Conservation (phyloP, 92 coral and sea anemone species). For the Actinostola sp. region DNA sequence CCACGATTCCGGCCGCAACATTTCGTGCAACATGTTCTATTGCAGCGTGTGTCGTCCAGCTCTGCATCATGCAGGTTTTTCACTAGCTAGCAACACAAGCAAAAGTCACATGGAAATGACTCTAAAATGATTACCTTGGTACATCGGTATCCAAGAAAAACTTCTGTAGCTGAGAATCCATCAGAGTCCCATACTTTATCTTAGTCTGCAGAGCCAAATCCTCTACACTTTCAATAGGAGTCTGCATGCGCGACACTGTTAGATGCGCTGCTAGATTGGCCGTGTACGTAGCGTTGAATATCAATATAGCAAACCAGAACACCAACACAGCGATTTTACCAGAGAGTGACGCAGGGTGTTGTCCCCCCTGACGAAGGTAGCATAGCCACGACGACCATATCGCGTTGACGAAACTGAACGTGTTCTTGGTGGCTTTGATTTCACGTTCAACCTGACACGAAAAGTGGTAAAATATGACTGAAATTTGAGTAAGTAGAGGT, state of each 20-base stretch:
- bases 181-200: constrained; percentile 67
- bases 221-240: constrained; percentile 67
- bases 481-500: no score
- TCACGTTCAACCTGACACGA: constrained; percentile 41
- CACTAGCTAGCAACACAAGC: no score
- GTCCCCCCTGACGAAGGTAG: constrained; percentile 65
- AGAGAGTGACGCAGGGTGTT: constrained; percentile 62
- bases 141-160: constrained; percentile 70
- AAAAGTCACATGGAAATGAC: no score
- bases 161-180: constrained; percentile 70
- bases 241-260: constrained; percentile 78
- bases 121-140: constrained; percentile 39
- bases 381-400: constrained; percentile 77
- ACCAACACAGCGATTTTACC: constrained; percentile 69
- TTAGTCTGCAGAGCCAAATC: constrained; percentile 61
- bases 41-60: no score
- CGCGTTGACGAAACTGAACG: constrained; percentile 60
- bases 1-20: no score
- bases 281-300: constrained; percentile 81
- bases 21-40: no score
- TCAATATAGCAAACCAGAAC: constrained; percentile 83
- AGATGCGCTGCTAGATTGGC: constrained; percentile 79
- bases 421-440: constrained; percentile 42
- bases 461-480: neutral
- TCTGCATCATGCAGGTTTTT: no score